Percentiles rank a stretch among this genome's conserved stretches.
phyloP scores from a whole-genome alignment of 2,888 invertebrate genomes.

The Rhyacophila evoluta region DNA sequence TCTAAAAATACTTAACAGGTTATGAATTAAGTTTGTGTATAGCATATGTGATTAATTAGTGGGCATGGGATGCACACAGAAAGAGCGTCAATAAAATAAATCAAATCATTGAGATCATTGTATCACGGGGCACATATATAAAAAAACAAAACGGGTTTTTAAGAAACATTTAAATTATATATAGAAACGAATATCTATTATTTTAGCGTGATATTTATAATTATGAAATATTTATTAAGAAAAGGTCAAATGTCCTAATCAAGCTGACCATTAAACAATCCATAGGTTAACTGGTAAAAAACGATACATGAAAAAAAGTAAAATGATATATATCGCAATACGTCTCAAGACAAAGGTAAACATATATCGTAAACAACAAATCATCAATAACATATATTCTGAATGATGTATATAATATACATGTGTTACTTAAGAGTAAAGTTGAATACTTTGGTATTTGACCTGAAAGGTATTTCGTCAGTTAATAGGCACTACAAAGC shows the following conservation, averaged over 20 bases:
- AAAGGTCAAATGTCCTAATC: not conserved
- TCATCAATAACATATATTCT: not conserved
- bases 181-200: no score
- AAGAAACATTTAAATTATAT: no score
- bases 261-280: not conserved
- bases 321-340: not conserved
- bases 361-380: not conserved
- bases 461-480: not conserved
- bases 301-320: not conserved
- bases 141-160: no score
- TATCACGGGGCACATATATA: no score
- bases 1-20: no score
- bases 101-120: no score
- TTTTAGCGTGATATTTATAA: no score
- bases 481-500: not conserved
- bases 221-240: not conserved
- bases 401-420: not conserved
- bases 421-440: not conserved
- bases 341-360: not conserved
- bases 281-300: slow-evolving; percentile 24
- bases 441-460: not conserved
- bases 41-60: no score
- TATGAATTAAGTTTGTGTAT: no score
- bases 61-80: no score
- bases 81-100: no score